A percentile compares a stretch with the other conserved stretches of the same genome.
These are phyloP conservation scores for Caenorhabditis sp. DNA, from an alignment of 2,888 invertebrate genomes.

Conservation along the genomic window DNA sequence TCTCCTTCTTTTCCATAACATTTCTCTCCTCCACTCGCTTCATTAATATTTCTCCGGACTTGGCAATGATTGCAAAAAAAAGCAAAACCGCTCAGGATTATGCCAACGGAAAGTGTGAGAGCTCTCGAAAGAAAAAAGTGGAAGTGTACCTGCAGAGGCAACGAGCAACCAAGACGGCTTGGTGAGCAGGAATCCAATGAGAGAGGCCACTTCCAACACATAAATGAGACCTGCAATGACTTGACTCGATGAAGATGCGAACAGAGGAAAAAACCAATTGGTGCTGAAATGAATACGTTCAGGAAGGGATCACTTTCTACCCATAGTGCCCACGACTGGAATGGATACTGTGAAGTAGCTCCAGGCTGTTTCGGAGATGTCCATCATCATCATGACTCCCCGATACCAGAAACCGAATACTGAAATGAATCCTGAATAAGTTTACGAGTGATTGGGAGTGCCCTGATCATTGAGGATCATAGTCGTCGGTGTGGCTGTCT, in stretches of 20 bases:
- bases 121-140: background rate
- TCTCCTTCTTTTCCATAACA: slow-evolving; percentile 4
- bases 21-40: background rate
- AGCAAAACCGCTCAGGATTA: slow-evolving; percentile 18
- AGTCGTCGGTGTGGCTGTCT: slow-evolving; percentile 78
- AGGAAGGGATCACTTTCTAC: background rate
- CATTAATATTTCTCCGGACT: slow-evolving; percentile 11
- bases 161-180: slow-evolving; percentile 50
- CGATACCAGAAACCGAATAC: slow-evolving; percentile 72
- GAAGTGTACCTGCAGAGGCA: background rate
- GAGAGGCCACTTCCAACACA: slow-evolving; percentile 65
- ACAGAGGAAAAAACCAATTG: slow-evolving; percentile 19
- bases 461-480: slow-evolving; percentile 68
- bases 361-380: slow-evolving; percentile 58
- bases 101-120: slow-evolving; percentile 3
- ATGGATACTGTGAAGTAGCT: slow-evolving; percentile 58
- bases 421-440: slow-evolving; percentile 62
- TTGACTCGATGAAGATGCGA: slow-evolving; percentile 47
- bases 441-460: background rate
- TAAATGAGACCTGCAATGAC: slow-evolving; percentile 69
- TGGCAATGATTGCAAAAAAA: slow-evolving; percentile 22
- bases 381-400: slow-evolving; percentile 64
- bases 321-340: slow-evolving; percentile 28
- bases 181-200: slow-evolving; percentile 70
- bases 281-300: background rate